Evolutionary conservation across 1,140 invertebrate species (phyloP).

Genomic region (Drosophila ficusphila): DNA sequence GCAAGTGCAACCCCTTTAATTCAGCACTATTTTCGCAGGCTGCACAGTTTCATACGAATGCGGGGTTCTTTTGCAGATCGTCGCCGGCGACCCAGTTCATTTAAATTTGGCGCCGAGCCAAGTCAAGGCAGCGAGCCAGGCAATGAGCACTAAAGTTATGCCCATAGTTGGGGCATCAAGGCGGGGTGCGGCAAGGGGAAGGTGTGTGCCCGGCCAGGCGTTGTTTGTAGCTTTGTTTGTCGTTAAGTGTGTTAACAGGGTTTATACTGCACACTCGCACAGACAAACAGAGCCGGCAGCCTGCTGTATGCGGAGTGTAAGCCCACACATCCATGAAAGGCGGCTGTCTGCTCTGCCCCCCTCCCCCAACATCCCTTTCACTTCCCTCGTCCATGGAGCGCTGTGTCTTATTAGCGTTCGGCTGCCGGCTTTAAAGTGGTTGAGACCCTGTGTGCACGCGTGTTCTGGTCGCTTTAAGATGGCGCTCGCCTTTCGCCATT

Average conservation of each 20-base stretch:
- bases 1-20: constrained; percentile 11
- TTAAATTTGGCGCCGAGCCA: constrained; percentile 76
- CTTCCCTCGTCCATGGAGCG: background rate
- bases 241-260: constrained; percentile 80
- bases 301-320: constrained; percentile 2
- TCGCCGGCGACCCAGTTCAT: constrained; percentile 67
- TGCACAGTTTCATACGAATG: constrained; percentile 18
- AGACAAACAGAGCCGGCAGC: constrained; percentile 18
- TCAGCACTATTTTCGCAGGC: background rate
- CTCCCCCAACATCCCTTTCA: too few relatives aligned
- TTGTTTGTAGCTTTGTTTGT: constrained; percentile 72
- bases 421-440: constrained; percentile 42
- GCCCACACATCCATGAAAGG: constrained; percentile 13
- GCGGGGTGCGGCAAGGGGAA: background rate
- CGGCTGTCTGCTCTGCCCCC: constrained; percentile 23
- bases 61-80: constrained; percentile 32
- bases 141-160: constrained; percentile 79
- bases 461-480: constrained; percentile 57
- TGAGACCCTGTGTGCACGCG: background rate
- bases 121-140: constrained; percentile 38
- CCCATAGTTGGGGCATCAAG: constrained; percentile 52
- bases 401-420: constrained; percentile 68
- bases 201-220: constrained; percentile 43
- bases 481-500: constrained; percentile 1
- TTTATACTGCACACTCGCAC: constrained; percentile 63